Evolutionary conservation across 2,113 vertebrate genomes (phyloP), one percentile per base, ranked within the genome.

Genomic region (Tympanuchus pallidicinctus): DNA sequence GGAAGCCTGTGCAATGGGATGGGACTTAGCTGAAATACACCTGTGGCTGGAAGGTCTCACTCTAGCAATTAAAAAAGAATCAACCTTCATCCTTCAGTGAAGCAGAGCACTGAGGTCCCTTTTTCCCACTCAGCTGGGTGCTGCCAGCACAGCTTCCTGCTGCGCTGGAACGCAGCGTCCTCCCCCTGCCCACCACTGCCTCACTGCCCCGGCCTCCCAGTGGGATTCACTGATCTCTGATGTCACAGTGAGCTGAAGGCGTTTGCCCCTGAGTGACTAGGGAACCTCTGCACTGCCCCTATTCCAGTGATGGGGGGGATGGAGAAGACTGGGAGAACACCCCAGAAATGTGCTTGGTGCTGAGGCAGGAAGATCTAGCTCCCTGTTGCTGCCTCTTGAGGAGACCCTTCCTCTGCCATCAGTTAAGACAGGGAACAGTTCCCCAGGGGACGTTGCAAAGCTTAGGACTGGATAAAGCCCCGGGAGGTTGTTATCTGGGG

Each of bases 21-120:
- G 78, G 81, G 85, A 85, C 81, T 92, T 90, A 57, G 0, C 43
- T 86, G 65, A 80, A 91, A 72, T 40, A 69, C 40, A 81, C n/a
- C 48, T 67, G 73, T 59, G 70, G 45, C 63, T 74, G 76, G 69
- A 73, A 84, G 65, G 54, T 84, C 86, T 92, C 66, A 43, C 7
- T 34, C 14, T 50, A 69, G 63, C 24, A 86, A 65, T 65, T 84
- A 81, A 69, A 47, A 94, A 81, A n/a, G 13, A 94, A 81, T 84
- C 59, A 75, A 34, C 30, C 21, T 82, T 84, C 74, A 73, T 79
- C 36, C 13, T 54, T 57, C 28, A 54, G 59, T 56, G 60, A 48
- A 22, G 20, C 3, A 2, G 30, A 77, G 28, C 0, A 0, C 28
- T 63, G 42, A 61, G 67, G 16, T 8, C 6, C 30, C 11, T 12